Percentiles rank a stretch among this genome's conserved stretches.
Conservation (phyloP, 2,797 vertebrate species). For the Melanotaenia maccullochi region DNA sequence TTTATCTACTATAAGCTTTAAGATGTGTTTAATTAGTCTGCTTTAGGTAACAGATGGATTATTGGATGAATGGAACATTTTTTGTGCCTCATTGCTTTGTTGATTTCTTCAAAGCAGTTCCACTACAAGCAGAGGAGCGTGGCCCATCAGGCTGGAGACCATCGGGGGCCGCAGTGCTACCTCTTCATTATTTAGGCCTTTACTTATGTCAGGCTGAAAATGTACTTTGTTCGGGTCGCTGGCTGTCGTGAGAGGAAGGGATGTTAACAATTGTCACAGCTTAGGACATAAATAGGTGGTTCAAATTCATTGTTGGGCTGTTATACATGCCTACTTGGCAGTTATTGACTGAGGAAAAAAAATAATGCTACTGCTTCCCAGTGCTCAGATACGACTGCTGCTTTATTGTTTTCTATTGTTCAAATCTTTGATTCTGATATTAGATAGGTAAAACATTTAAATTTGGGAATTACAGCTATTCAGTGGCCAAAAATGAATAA, state of each 20-base stretch:
- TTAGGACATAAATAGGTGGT: slow-evolving; percentile 19
- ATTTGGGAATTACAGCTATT: too few species aligned
- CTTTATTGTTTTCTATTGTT: too few species aligned
- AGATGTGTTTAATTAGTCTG: slow-evolving; percentile 55
- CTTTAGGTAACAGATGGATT: slow-evolving; percentile 47
- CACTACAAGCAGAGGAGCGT: slow-evolving; percentile 25
- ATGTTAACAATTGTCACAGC: slow-evolving; percentile 10
- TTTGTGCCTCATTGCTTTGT: slow-evolving; percentile 49
- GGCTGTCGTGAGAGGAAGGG: neutral
- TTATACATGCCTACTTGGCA: slow-evolving; percentile 13
- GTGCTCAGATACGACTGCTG: too few species aligned
- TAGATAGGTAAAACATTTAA: too few species aligned
- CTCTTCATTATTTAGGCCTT: slow-evolving; percentile 15
- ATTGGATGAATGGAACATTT: slow-evolving; percentile 51
- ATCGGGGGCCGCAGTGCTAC: neutral
- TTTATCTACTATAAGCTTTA: slow-evolving; percentile 25
- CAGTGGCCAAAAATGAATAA: too few species aligned
- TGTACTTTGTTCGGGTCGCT: slow-evolving; percentile 1
- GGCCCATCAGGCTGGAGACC: slow-evolving; percentile 29
- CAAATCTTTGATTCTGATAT: too few species aligned
- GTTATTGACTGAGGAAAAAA: slow-evolving; percentile 3
- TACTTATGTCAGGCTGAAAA: slow-evolving; percentile 17
- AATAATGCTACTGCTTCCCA: neutral
- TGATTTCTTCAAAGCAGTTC: slow-evolving; percentile 37
- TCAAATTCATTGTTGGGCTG: slow-evolving; percentile 15